A percentile compares a stretch with the other conserved stretches of the same genome.
These are phyloP conservation scores for Dioctria rufipes DNA, from an alignment of 2,888 invertebrate species.

Conservation along the genomic window DNA sequence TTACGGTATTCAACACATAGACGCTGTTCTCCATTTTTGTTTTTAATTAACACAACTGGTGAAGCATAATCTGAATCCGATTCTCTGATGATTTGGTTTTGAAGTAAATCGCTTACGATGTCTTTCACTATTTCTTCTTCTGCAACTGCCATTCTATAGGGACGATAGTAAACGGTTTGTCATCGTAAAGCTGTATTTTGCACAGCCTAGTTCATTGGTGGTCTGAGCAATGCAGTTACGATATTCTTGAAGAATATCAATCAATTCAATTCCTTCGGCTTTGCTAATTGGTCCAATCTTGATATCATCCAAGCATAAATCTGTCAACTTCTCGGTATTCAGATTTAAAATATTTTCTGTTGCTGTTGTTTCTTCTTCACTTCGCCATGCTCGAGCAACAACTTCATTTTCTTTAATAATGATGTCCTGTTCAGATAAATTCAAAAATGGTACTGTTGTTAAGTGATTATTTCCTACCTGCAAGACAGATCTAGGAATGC, in stretches of 20 bases:
- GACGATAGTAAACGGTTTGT: slow-evolving; percentile 7
- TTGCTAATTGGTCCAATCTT: no score
- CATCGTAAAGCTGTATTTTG: slow-evolving; percentile 57
- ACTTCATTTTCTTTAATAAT: no score
- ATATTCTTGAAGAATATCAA: not conserved
- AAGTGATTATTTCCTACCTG: no score
- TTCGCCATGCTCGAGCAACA: no score
- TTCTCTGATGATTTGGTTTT: not conserved
- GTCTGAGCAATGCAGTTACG: slow-evolving; percentile 6
- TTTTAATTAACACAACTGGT: slow-evolving; percentile 5
- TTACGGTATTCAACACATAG: slow-evolving; percentile 15
- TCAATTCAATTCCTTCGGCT: not conserved
- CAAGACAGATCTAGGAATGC: no score
- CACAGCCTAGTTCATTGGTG: slow-evolving; percentile 47
- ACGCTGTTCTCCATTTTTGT: slow-evolving; percentile 23
- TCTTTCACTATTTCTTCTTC: slow-evolving; percentile 1
- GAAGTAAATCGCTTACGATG: slow-evolving; percentile 4
- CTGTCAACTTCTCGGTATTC: no score
- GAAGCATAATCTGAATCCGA: slow-evolving; percentile 13
- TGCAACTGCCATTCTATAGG: not conserved
- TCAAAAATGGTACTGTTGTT: no score
- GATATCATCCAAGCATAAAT: no score
- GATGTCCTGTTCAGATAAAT: no score
- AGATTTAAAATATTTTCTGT: no score
- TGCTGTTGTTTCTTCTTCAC: no score